A percentile compares a stretch with the other conserved stretches of the same genome.
Conservation (phyloP, 1,140 invertebrate genomes). For the Trichonephila inaurata region DNA sequence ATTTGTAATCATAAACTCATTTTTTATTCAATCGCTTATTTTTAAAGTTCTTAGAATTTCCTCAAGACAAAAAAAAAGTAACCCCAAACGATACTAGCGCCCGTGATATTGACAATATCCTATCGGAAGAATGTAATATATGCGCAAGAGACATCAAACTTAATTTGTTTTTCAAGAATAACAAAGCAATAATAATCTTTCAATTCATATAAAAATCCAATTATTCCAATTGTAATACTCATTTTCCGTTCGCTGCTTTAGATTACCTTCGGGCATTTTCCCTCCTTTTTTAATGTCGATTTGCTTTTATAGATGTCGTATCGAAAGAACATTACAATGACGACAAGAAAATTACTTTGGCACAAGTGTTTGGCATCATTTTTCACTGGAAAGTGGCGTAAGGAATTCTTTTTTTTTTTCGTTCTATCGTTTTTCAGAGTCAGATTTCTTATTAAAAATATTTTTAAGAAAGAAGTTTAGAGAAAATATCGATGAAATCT, state of each 20-base stretch:
- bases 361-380: neutral
- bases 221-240: constrained; percentile 42
- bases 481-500: too few relatives aligned
- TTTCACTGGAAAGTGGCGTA: neutral
- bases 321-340: constrained; percentile 17
- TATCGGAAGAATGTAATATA: constrained; percentile 9
- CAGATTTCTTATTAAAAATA: too few relatives aligned
- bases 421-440: too few relatives aligned
- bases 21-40: constrained; percentile 38
- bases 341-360: constrained; percentile 27
- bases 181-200: constrained; percentile 46
- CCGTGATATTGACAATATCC: constrained; percentile 4
- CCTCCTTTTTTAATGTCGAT: neutral
- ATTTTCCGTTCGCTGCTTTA: neutral
- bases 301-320: constrained; percentile 26
- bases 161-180: constrained; percentile 57
- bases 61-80: neutral
- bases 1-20: constrained; percentile 55
- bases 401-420: neutral
- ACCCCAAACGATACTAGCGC: constrained; percentile 6
- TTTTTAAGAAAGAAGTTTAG: too few relatives aligned
- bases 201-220: constrained; percentile 57
- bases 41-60: neutral
- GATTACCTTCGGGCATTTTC: neutral
- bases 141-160: constrained; percentile 31